Conservation (phyloP, 2,113 vertebrate species). For the Mesocricetus auratus region DNA sequence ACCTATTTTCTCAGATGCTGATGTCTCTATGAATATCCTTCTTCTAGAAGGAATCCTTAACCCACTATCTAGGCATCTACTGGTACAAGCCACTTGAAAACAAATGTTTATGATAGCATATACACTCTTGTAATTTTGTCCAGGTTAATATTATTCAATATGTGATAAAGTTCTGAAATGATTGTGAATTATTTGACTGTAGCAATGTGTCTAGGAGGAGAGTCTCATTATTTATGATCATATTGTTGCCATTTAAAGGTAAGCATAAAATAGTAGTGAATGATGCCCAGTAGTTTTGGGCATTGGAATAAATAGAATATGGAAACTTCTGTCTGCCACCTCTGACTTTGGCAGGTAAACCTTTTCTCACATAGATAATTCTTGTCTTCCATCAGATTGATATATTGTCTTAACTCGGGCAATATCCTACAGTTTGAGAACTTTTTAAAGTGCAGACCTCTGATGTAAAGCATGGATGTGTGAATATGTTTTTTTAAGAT, state of each 20-base stretch:
- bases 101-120: not conserved
- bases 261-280: not conserved
- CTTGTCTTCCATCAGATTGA: rapidly evolving
- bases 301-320: rapidly evolving
- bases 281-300: not conserved
- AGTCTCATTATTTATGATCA: not conserved
- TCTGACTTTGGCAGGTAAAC: not conserved
- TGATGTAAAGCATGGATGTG: not conserved
- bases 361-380: not conserved
- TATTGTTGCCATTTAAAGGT: not conserved
- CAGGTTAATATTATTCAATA: not conserved
- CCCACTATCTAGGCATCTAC: not conserved
- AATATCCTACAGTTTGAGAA: not conserved
- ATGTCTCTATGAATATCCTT: not conserved
- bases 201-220: not conserved
- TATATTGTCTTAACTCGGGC: not conserved
- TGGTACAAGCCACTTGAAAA: not conserved
- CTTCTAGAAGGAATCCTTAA: not conserved
- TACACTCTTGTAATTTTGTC: not conserved
- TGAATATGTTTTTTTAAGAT: not conserved
- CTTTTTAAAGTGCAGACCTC: not conserved
- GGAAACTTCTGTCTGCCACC: not conserved
- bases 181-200: slow-evolving; percentile 2
- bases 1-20: not conserved
- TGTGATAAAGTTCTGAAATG: not conserved